A percentile compares a stretch with the other conserved stretches of the same genome.
These are phyloP conservation scores for Cydia amplana DNA, from an alignment of 1,140 invertebrate species.

Conservation along the genomic window DNA sequence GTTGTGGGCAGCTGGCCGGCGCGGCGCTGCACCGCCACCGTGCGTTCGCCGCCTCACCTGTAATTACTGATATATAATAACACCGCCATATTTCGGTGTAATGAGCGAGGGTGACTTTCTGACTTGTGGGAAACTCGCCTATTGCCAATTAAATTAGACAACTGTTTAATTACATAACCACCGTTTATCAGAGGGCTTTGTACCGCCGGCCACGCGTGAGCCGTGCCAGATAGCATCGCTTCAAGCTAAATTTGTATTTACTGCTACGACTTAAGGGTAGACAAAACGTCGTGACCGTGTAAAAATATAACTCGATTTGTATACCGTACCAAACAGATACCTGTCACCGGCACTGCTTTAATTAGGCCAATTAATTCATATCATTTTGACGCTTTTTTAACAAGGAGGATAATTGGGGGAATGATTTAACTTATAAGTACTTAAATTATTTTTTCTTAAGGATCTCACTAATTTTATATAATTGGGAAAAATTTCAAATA, in stretches of 20 bases:
- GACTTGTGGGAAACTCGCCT: conserved; percentile 71
- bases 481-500: conserved; percentile 33
- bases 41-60: conserved; percentile 56
- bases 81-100: conserved; percentile 50
- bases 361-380: conserved; percentile 52
- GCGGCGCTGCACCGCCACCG: conserved; percentile 45
- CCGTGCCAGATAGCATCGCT: neutral
- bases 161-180: conserved; percentile 68
- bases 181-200: conserved; percentile 44
- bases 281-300: neutral
- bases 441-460: conserved; percentile 38
- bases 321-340: conserved; percentile 15
- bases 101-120: conserved; percentile 68
- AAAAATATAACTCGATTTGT: neutral
- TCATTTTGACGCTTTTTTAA: conserved; percentile 51
- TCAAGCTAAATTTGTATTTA: neutral
- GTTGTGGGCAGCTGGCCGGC: conserved; percentile 12
- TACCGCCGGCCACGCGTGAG: conserved; percentile 31
- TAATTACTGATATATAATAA: conserved; percentile 51
- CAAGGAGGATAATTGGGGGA: conserved; percentile 36
- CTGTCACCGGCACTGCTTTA: conserved; percentile 46
- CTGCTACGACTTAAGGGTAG: conserved; percentile 6
- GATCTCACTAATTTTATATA: conserved; percentile 43
- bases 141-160: conserved; percentile 78
- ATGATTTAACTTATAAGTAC: conserved; percentile 48